These are phyloP conservation scores for Trachurus trachurus DNA, from an alignment of 2,797 vertebrate genomes.

Conservation along the genomic window DNA sequence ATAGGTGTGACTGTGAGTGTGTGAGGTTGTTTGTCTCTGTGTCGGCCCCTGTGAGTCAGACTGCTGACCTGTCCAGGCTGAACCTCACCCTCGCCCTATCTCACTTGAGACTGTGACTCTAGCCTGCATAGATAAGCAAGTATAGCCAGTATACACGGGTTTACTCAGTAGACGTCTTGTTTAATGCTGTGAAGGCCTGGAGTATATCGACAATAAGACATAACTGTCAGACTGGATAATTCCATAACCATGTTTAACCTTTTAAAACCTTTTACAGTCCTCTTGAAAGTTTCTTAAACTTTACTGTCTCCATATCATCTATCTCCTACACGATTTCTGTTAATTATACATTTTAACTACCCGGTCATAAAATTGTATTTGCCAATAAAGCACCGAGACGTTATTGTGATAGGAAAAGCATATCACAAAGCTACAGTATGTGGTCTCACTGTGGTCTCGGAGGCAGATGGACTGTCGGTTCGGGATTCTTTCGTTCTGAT, in stretches of 20 bases:
- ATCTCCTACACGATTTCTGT: background rate
- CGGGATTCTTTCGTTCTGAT: slow-evolving; percentile 53
- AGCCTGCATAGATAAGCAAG: too few relatives aligned
- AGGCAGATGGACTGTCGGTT: slow-evolving; percentile 35
- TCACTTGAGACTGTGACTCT: too few relatives aligned
- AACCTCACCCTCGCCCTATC: too few relatives aligned
- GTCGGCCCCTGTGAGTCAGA: too few relatives aligned
- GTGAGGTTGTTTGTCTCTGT: too few relatives aligned
- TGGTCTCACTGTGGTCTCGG: background rate
- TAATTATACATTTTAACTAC: background rate
- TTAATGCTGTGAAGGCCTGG: background rate
- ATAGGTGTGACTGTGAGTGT: too few relatives aligned
- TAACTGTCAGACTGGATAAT: background rate
- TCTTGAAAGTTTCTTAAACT: background rate
- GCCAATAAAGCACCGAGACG: slow-evolving; percentile 19
- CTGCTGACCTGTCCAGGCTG: too few relatives aligned
- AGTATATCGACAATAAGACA: background rate
- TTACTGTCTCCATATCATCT: background rate
- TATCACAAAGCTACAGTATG: slow-evolving; percentile 14
- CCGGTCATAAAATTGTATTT: slow-evolving; percentile 1
- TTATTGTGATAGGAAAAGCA: slow-evolving; percentile 4
- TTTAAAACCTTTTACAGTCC: background rate
- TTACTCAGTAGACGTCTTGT: background rate
- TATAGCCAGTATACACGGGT: too few relatives aligned
- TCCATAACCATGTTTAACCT: background rate